A percentile compares a stretch with the other conserved stretches of the same genome.
phyloP scores from a whole-genome alignment of 2,888 invertebrate genomes.

The Amphipoea lucens region DNA sequence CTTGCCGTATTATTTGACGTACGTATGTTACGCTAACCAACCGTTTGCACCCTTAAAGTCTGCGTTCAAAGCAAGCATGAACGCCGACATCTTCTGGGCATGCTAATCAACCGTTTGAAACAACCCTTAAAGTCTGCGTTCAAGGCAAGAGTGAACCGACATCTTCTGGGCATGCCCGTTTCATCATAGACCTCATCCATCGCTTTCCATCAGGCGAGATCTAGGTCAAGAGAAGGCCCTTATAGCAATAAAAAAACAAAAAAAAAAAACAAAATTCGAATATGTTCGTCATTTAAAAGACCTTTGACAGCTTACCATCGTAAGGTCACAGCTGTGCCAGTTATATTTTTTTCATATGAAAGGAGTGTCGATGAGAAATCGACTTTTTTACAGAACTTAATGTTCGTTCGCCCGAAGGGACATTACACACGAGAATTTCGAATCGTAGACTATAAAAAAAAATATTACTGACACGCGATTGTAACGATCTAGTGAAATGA shows the following conservation, averaged over 20 bases:
- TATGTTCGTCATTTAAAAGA: conserved; percentile 3
- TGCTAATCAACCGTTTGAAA: too few species aligned
- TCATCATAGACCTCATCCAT: neutral
- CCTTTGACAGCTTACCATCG: neutral
- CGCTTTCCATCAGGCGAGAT: neutral
- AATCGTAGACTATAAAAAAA: conserved; percentile 32
- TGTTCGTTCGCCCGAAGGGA: conserved; percentile 28
- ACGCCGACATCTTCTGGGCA: neutral
- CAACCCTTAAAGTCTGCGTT: neutral
- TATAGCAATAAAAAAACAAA: neutral
- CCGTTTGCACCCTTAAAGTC: neutral
- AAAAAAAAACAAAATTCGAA: conserved; percentile 1
- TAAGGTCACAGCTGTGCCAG: conserved; percentile 44
- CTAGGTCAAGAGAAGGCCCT: neutral
- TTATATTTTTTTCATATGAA: conserved; percentile 40
- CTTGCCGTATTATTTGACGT: too few species aligned
- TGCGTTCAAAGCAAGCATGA: neutral
- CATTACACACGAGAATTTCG: conserved; percentile 21
- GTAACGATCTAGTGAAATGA: conserved; percentile 26
- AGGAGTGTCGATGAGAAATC: conserved; percentile 42
- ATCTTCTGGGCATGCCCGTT: neutral
- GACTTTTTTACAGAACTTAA: conserved; percentile 40
- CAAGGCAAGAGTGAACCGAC: neutral
- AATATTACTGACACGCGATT: conserved; percentile 34
- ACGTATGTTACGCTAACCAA: too few species aligned